phyloP scores from a whole-genome alignment of 2,113 vertebrate species.

The Meles meles region DNA sequence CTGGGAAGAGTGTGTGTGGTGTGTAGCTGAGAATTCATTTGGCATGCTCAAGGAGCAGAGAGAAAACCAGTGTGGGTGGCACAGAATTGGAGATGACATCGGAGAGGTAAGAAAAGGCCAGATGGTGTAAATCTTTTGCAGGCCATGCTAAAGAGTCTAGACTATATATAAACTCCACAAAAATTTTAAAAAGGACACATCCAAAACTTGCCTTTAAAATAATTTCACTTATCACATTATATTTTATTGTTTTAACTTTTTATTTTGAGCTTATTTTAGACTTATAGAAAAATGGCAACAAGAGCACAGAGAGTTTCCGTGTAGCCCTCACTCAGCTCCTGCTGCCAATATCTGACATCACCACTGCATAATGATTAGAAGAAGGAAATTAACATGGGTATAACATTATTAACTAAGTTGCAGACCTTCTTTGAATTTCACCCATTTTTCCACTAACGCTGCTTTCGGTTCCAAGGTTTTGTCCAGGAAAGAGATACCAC shows the following conservation, averaged over 20 bases:
- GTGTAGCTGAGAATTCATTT: neutral
- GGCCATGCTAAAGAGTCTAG: neutral
- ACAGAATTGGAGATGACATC: neutral
- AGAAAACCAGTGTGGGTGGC: neutral
- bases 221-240: neutral
- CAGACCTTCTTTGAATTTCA: neutral
- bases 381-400: neutral
- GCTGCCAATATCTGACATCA: neutral
- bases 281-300: neutral
- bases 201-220: neutral
- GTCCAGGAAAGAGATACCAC: neutral
- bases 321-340: neutral
- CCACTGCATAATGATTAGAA: neutral
- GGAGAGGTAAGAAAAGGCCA: neutral
- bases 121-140: neutral
- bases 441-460: neutral
- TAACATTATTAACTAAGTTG: neutral
- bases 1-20: neutral
- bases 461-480: neutral
- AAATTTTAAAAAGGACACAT: neutral
- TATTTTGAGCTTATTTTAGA: neutral
- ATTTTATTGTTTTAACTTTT: neutral
- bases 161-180: neutral
- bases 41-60: neutral
- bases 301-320: neutral